Evolutionary conservation across 2,113 vertebrate genomes (phyloP).

Genomic region (Gymnorhina tibicen): DNA sequence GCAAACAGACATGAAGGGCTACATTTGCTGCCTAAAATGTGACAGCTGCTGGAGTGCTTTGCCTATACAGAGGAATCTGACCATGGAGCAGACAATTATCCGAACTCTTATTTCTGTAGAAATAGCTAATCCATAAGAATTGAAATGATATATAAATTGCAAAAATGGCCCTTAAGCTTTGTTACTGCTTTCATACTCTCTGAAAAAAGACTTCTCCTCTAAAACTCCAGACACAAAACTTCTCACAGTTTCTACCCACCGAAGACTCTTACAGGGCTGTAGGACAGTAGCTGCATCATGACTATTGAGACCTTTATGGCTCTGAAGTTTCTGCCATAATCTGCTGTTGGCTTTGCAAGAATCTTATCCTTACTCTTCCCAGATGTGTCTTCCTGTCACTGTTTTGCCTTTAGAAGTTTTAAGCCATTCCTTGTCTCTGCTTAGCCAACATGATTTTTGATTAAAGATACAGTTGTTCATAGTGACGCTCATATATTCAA

Average conservation of each 20-base stretch:
- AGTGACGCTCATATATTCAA: not conserved
- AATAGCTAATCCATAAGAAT: not conserved
- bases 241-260: not conserved
- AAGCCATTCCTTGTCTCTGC: not conserved
- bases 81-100: not conserved
- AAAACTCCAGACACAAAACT: not conserved
- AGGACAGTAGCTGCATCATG: not conserved
- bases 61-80: not conserved
- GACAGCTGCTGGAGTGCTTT: not conserved
- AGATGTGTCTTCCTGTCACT: not conserved
- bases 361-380: not conserved
- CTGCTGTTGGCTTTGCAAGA: not conserved
- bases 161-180: not conserved
- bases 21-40: not conserved
- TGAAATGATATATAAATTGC: not conserved
- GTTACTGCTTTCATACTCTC: not conserved
- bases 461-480: not conserved
- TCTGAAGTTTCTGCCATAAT: not conserved
- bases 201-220: not conserved
- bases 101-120: not conserved
- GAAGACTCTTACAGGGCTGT: accelerated
- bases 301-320: not conserved
- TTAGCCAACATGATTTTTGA: not conserved
- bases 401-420: not conserved
- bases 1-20: not conserved